Evolutionary conservation across 2,113 vertebrate genomes (phyloP).

Genomic region (Barnardius zonarius): DNA sequence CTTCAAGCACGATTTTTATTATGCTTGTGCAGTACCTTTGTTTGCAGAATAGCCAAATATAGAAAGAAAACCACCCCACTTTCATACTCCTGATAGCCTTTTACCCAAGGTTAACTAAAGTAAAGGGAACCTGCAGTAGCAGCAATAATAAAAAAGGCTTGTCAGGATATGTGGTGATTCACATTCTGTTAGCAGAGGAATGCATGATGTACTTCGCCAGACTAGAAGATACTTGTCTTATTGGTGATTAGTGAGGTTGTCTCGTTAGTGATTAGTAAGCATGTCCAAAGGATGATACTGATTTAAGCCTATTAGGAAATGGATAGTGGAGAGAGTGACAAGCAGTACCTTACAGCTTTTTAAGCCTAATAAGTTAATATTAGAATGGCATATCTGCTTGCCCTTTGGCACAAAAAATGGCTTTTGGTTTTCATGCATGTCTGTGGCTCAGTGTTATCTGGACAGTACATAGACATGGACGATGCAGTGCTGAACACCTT

Average conservation of each 20-base stretch:
- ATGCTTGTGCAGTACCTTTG: background rate
- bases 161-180: background rate
- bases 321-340: background rate
- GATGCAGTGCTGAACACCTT: background rate
- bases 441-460: background rate
- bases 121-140: background rate
- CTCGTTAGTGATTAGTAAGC: background rate
- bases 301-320: background rate
- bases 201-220: background rate
- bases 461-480: fast-evolving
- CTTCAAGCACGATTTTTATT: background rate
- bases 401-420: background rate
- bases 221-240: background rate
- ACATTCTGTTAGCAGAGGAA: background rate
- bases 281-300: background rate
- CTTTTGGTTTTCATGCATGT: background rate
- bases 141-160: background rate
- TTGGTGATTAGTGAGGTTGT: background rate
- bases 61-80: background rate
- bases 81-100: background rate
- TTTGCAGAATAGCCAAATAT: background rate
- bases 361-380: background rate
- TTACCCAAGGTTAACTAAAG: background rate
- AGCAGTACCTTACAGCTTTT: background rate
- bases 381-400: background rate